Evolutionary conservation across 1,140 invertebrate genomes (phyloP), one percentile per base, ranked within the genome.

Genomic region (Pissodes strobi): DNA sequence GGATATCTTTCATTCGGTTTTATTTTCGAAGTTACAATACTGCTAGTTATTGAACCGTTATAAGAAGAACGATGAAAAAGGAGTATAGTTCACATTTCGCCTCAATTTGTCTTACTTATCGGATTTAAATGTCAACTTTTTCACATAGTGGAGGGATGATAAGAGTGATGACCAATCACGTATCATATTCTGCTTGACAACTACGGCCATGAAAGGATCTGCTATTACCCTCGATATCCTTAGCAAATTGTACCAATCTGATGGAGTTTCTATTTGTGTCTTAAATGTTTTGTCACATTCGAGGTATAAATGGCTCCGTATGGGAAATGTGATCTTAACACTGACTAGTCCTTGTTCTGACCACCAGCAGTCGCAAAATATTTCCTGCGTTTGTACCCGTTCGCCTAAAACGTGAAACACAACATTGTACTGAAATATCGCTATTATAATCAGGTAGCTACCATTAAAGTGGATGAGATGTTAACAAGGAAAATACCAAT

Each of bases 321-420:
- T n/a, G n/a, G n/a, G n/a, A n/a, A n/a, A n/a, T n/a, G n/a, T n/a
- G n/a, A n/a, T n/a, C n/a, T 41, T 41, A 9, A 41, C 39, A 6
- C 6, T 4, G 9, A 6, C 39, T 4, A 41, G 39, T 41, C 15
- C 39, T 41, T 41, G 15, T 41, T 41, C 15, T 41, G 39, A 41
- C 39, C 39, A 41, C 39, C 39, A 17, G 39, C 39, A 41, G 15
- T 41, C 39, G 13, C 39, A 41, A 17, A 41, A 41, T 9, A 41
- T 17, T 17, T 41, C 39, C 9, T 9, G 15, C 6, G 9, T 41
- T 17, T 17, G 6, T 5, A 41, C 39, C 5, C 13, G 9, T 41
- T 41, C 39, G 15, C 15, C 39, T 41, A 41, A 41, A 17, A 41
- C 15, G 15, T 41, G 6, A 13, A 12, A 41, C 13, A 41, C 39